Evolutionary conservation across 2,797 vertebrate species (phyloP).

Genomic region (Heteromormyrus szaboi): DNA sequence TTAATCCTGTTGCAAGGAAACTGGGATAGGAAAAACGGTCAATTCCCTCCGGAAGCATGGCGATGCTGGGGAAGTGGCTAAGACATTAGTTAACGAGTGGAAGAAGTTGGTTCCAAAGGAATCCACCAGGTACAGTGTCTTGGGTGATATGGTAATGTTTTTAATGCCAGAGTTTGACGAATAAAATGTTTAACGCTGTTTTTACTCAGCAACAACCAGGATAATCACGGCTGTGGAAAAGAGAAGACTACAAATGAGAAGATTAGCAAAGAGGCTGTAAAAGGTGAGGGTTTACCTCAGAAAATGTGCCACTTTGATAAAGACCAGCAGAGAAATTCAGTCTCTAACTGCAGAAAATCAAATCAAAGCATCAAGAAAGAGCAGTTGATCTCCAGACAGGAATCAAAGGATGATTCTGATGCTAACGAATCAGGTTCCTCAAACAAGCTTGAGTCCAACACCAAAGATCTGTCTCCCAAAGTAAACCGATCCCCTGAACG

Average conservation of each 20-base stretch:
- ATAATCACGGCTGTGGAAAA: slow-evolving; percentile 10
- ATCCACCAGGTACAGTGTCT: slow-evolving; percentile 49
- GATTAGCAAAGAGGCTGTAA: slow-evolving; percentile 18
- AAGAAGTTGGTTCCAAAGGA: slow-evolving; percentile 65
- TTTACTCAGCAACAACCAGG: slow-evolving; percentile 36
- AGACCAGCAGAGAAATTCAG: slow-evolving; percentile 22
- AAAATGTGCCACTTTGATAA: slow-evolving; percentile 21
- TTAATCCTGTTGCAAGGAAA: slow-evolving; percentile 59
- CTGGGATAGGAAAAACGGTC: slow-evolving; percentile 73
- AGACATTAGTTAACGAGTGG: slow-evolving; percentile 65
- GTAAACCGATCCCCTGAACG: neutral
- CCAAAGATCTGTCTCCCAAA: slow-evolving; percentile 32
- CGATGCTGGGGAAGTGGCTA: slow-evolving; percentile 66
- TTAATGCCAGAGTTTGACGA: neutral
- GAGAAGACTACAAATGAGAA: slow-evolving; percentile 3
- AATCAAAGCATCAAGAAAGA: slow-evolving; percentile 30
- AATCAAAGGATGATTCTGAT: slow-evolving; percentile 24
- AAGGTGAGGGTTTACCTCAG: slow-evolving; percentile 21
- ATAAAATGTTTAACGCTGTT: neutral
- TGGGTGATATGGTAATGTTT: neutral
- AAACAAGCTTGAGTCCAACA: slow-evolving; percentile 26
- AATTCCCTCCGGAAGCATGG: slow-evolving; percentile 69
- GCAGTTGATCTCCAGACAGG: slow-evolving; percentile 27
- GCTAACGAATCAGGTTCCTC: neutral
- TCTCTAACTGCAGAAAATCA: slow-evolving; percentile 22